Conservation (phyloP, 2,113 vertebrate genomes). For the Calonectris borealis region DNA sequence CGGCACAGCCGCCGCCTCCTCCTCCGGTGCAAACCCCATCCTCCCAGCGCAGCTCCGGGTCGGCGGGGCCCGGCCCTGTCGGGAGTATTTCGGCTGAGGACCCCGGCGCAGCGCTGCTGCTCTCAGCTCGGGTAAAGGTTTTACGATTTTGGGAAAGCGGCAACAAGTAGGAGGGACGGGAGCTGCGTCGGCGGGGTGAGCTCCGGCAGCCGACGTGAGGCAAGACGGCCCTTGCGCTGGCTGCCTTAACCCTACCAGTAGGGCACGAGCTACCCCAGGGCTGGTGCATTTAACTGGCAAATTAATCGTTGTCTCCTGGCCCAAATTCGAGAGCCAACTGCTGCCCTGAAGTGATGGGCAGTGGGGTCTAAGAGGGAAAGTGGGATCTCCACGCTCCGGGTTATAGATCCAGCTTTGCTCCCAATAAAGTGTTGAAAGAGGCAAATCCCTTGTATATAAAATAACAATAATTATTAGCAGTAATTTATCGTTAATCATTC, state of each 20-base stretch:
- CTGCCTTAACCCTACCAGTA: not conserved
- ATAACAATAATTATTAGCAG: not conserved
- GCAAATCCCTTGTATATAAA: not conserved
- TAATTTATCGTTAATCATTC: not conserved
- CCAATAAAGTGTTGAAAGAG: not conserved
- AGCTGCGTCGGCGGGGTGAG: not conserved
- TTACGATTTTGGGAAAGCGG: not conserved
- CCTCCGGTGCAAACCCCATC: not conserved
- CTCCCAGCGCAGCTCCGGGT: not conserved
- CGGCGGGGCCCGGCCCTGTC: accelerated
- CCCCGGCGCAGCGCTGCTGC: not conserved
- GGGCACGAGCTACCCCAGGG: not conserved
- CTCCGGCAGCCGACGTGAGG: accelerated
- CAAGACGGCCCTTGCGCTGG: not conserved
- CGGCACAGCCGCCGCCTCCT: not conserved
- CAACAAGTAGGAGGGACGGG: not conserved
- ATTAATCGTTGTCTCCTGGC: not conserved
- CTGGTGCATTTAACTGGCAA: not conserved
- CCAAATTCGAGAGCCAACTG: not conserved
- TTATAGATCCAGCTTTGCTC: not conserved
- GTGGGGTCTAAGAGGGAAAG: not conserved
- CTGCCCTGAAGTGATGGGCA: not conserved
- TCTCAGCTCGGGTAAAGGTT: accelerated
- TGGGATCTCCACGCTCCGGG: not conserved
- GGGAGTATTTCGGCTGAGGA: not conserved